Conservation (phyloP, 1,140 invertebrate species). For the Orius insidiosus region DNA sequence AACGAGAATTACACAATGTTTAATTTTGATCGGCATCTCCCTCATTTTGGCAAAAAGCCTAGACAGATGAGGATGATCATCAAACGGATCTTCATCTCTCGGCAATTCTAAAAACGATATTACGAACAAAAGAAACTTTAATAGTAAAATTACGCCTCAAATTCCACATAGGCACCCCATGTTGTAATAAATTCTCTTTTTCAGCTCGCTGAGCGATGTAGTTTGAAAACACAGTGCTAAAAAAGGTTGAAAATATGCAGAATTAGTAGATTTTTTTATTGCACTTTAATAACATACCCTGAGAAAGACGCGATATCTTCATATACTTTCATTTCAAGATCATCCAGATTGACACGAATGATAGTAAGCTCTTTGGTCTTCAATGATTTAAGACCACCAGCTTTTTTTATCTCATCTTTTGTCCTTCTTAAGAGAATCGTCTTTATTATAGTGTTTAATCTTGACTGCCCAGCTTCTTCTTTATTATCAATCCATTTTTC, state of each 20-base stretch:
- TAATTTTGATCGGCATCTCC: constrained; percentile 35
- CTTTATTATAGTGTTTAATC: constrained; percentile 62
- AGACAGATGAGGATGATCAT: constrained; percentile 21
- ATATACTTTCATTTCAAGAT: constrained; percentile 58
- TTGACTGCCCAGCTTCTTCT: constrained; percentile 44
- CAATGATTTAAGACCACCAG: constrained; percentile 37
- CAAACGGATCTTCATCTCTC: constrained; percentile 24
- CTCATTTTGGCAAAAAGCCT: constrained; percentile 41
- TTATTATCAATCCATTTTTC: constrained; percentile 59
- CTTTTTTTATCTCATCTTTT: constrained; percentile 52
- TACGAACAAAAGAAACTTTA: no score
- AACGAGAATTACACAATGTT: constrained; percentile 59
- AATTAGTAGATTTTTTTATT: no score
- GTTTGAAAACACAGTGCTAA: constrained; percentile 52
- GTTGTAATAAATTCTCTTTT: constrained; percentile 31
- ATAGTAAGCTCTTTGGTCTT: constrained; percentile 42
- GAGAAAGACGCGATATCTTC: constrained; percentile 33
- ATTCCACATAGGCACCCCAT: constrained; percentile 3
- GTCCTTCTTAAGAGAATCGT: constrained; percentile 67
- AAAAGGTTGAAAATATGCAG: constrained; percentile 25
- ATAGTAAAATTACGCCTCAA: constrained; percentile 20
- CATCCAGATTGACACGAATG: constrained; percentile 39
- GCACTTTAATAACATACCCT: no score
- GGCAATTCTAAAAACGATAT: background rate
- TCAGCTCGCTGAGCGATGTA: constrained; percentile 55